Base-by-base conservation (phyloP, 2,113 vertebrate genomes). In the Ptilonorhynchus violaceus region DNA sequence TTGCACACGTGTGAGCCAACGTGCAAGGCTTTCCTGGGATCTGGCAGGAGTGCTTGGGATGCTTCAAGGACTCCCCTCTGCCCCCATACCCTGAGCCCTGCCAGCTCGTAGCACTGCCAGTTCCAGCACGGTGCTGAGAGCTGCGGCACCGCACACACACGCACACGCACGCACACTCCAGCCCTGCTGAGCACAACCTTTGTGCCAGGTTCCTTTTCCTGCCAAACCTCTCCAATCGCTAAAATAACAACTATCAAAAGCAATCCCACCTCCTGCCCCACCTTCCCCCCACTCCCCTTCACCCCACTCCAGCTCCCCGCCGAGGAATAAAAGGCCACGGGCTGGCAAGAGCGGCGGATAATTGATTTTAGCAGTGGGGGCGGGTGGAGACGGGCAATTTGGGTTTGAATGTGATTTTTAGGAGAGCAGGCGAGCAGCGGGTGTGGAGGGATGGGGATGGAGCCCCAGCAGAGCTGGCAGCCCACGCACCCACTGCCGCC, bases 351-450 rank as follows among this genome's bases (percentile, higher is more conserved):
- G 88, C 35, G 1, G 83, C 3, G 11, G 93, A 79, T 95, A 96
- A 96, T 94, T 95, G 94, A 95, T 96, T 97, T 95, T 88, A 85
- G 77, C 3, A 9, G 67, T 68, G 92, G 96, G 93, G 93, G 95
- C n/a, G 78, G 94, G 63, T 84, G 86, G 88, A 91, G 90, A 95
- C 15, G 19, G 91, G 96, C 94, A 96, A 96, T 96, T 97, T 94
- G 94, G 85, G 95, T 68, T 82, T 92, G 94, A 79, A 92, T 92
- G 96, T 52, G 96, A 91, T 93, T 91, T 95, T 94, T 52, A 75
- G 90, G 59, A 82, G 92, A 96, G 78, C 60, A 91, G 75, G 93
- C 11, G 5, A 96, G 81, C 95, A 35, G 81, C 31, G 4, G 97
- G 97, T 89, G 92, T 27, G 2, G 80, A 91, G 89, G 63, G 96